Conservation (phyloP, 2,797 vertebrate species). For the Numenius phaeopus region DNA sequence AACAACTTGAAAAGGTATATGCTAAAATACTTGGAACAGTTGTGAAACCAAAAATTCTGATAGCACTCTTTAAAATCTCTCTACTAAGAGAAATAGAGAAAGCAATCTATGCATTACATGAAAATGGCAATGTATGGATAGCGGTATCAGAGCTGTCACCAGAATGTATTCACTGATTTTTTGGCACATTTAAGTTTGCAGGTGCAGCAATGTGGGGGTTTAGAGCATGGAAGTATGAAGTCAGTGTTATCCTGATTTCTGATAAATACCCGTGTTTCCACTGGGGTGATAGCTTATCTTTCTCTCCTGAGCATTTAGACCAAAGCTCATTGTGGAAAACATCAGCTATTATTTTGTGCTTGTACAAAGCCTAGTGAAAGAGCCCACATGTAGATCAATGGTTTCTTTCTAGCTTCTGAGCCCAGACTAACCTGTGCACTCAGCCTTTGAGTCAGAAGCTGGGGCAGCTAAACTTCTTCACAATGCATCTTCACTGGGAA, state of each 20-base stretch:
- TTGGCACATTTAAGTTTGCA: not conserved
- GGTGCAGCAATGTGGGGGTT: not conserved
- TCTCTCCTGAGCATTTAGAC: not conserved
- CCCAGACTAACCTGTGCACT: not conserved
- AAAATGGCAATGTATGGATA: not conserved
- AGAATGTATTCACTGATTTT: not conserved
- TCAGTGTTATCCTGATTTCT: not conserved
- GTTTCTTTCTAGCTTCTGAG: not conserved
- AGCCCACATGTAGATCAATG: not conserved
- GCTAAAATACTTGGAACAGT: not conserved
- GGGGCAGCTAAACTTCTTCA: not conserved
- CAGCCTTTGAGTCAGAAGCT: not conserved
- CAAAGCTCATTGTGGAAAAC: not conserved
- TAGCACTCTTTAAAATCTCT: not conserved
- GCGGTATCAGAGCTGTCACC: not conserved
- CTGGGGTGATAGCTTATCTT: not conserved
- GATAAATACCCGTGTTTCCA: not conserved
- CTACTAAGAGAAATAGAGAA: not conserved
- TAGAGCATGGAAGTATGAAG: not conserved
- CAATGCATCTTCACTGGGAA: not conserved
- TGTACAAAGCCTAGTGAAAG: not conserved
- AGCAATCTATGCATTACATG: not conserved
- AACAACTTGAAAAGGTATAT: not conserved
- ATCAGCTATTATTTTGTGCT: not conserved
- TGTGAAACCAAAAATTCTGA: not conserved